phyloP scores from a whole-genome alignment of 2,888 invertebrate genomes.

The Tromatobia lineatoria region DNA sequence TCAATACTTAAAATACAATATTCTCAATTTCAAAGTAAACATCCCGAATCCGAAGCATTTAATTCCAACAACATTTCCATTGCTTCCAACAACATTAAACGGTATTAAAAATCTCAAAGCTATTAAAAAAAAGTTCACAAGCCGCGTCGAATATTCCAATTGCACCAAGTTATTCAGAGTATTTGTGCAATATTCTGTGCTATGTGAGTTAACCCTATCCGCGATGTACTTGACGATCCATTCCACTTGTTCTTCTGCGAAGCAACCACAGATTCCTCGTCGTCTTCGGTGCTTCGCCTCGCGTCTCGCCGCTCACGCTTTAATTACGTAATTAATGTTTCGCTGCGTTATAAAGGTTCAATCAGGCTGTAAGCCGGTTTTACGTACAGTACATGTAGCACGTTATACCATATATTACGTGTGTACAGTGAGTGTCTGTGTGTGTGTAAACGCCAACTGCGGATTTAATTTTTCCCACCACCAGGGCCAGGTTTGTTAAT shows the following conservation, averaged over 20 bases:
- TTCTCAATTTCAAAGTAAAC: too few relatives aligned
- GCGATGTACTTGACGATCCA: background rate
- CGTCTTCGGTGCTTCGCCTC: background rate
- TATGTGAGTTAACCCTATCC: background rate
- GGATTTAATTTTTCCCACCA: constrained; percentile 55
- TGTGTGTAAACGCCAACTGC: constrained; percentile 13
- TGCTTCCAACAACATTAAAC: too few relatives aligned
- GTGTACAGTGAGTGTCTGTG: constrained; percentile 10
- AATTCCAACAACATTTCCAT: too few relatives aligned
- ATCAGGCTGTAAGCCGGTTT: constrained; percentile 58
- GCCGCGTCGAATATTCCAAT: too few relatives aligned
- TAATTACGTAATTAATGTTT: constrained; percentile 57
- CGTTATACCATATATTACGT: background rate
- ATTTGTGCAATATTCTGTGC: too few relatives aligned
- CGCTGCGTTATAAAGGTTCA: constrained; percentile 38
- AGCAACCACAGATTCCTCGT: background rate
- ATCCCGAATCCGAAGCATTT: too few relatives aligned
- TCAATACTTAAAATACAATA: too few relatives aligned
- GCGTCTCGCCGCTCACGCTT: constrained; percentile 36
- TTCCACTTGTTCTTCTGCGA: constrained; percentile 6
- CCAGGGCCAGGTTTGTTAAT: constrained; percentile 56
- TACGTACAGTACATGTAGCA: constrained; percentile 16
- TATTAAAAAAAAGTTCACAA: too few relatives aligned
- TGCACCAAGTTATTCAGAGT: too few relatives aligned
- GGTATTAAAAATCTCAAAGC: too few relatives aligned